Percentiles rank a stretch among this genome's conserved stretches.
These are phyloP conservation scores for Choloepus hoffmanni DNA, from an alignment of 2,113 vertebrate genomes.

Conservation along the genomic window DNA sequence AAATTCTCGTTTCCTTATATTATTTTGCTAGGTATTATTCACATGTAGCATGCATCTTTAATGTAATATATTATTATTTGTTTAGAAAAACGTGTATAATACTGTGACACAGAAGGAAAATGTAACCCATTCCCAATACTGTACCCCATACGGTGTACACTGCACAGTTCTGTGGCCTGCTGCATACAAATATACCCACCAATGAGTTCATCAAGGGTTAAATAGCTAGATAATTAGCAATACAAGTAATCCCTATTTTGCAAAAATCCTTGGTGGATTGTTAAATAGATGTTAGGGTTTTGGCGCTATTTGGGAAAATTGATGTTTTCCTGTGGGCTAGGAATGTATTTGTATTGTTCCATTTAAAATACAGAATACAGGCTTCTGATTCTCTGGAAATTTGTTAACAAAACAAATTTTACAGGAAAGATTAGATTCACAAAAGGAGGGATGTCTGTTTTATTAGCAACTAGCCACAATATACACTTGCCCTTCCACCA, in stretches of 20 bases:
- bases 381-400: background rate
- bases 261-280: background rate
- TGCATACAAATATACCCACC: background rate
- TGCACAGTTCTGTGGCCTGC: background rate
- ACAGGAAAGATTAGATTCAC: background rate
- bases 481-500: background rate
- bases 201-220: background rate
- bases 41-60: background rate
- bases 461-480: background rate
- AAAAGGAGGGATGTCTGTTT: background rate
- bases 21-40: slow-evolving; percentile 29
- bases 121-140: background rate
- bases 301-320: background rate
- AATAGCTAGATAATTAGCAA: background rate
- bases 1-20: slow-evolving; percentile 33
- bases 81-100: background rate
- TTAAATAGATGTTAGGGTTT: background rate
- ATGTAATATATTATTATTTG: background rate
- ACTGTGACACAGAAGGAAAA: slow-evolving; percentile 11
- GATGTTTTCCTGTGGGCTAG: background rate
- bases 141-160: background rate
- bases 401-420: slow-evolving; percentile 14
- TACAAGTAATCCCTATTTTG: slow-evolving; percentile 36
- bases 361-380: slow-evolving; percentile 6
- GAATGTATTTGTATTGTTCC: slow-evolving; percentile 35